Evolutionary conservation across 2,797 vertebrate genomes (phyloP).

Genomic region (Melanotaenia boesemani): DNA sequence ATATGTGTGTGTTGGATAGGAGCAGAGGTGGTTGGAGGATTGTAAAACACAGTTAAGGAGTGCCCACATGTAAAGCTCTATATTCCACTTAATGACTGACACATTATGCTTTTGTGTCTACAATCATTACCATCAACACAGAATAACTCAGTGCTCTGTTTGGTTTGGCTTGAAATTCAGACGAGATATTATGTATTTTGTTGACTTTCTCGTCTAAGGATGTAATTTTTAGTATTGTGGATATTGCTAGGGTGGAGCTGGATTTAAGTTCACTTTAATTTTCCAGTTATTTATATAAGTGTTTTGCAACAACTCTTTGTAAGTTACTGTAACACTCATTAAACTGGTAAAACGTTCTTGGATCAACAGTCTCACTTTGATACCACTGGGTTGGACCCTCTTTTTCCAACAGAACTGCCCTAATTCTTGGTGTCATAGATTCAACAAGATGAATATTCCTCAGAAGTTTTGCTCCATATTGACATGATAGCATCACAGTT

Average conservation of each 20-base stretch:
- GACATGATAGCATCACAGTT: too few species aligned
- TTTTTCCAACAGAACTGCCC: too few species aligned
- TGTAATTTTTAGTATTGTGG: conserved; percentile 36
- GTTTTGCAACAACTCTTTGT: conserved; percentile 2
- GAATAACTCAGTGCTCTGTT: conserved; percentile 26
- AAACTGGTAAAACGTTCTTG: not conserved
- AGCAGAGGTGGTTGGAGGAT: not conserved
- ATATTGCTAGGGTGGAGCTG: conserved; percentile 27
- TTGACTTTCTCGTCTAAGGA: conserved; percentile 44
- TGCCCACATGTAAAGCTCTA: conserved; percentile 34
- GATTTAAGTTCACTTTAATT: conserved; percentile 21
- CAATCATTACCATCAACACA: conserved; percentile 18
- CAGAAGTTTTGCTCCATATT: too few species aligned
- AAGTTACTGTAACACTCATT: not conserved
- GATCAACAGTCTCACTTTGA: not conserved
- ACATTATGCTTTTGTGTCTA: conserved; percentile 13
- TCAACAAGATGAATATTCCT: too few species aligned
- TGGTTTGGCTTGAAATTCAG: conserved; percentile 33
- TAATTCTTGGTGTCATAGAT: too few species aligned
- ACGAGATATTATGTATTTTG: conserved; percentile 44
- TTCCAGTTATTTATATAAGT: not conserved
- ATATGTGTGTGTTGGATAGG: conserved; percentile 24
- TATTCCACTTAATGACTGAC: conserved; percentile 30
- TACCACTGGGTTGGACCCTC: too few species aligned
- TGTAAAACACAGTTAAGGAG: conserved; percentile 28